Conservation (phyloP, 2,888 invertebrate genomes). For the Caenorhabditis angaria region DNA sequence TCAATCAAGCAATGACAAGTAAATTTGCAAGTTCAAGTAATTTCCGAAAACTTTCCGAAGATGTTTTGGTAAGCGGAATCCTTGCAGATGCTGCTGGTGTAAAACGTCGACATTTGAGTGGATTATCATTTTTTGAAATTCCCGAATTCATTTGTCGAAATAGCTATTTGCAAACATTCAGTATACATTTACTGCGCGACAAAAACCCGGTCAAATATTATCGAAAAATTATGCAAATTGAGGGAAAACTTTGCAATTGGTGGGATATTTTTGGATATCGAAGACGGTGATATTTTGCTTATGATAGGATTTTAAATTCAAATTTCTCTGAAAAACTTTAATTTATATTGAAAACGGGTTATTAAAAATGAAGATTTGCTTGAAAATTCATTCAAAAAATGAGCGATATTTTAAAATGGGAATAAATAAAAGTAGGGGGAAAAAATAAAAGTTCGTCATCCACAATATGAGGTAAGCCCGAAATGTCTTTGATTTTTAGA, state of each 20-base stretch:
- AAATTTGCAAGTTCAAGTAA: slow-evolving; percentile 42
- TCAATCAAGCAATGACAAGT: slow-evolving; percentile 33
- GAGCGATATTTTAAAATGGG: too few relatives aligned
- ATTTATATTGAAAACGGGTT: too few relatives aligned
- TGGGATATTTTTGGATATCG: slow-evolving; percentile 36
- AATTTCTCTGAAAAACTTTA: too few relatives aligned
- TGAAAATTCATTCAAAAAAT: too few relatives aligned
- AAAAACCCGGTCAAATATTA: slow-evolving; percentile 42
- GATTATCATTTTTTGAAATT: slow-evolving; percentile 47
- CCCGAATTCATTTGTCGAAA: slow-evolving; percentile 48
- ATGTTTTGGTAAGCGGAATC: slow-evolving; percentile 53
- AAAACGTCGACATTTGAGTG: slow-evolving; percentile 37
- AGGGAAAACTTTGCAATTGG: slow-evolving; percentile 35
- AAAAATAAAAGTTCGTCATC: slow-evolving; percentile 8
- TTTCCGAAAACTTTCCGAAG: slow-evolving; percentile 51
- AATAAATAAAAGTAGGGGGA: not conserved
- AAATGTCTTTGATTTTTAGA: slow-evolving; percentile 14
- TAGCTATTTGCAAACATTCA: slow-evolving; percentile 38
- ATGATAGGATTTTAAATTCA: not conserved
- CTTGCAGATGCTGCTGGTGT: slow-evolving; percentile 44
- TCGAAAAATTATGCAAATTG: slow-evolving; percentile 35
- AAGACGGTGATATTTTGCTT: slow-evolving; percentile 12
- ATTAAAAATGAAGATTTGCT: too few relatives aligned
- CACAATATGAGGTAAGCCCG: slow-evolving; percentile 37
- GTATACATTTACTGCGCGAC: slow-evolving; percentile 40